A percentile compares a stretch with the other conserved stretches of the same genome.
Evolutionary conservation across 2,113 vertebrate species (phyloP).

Genomic region (Tenebrosternarchus preto): DNA sequence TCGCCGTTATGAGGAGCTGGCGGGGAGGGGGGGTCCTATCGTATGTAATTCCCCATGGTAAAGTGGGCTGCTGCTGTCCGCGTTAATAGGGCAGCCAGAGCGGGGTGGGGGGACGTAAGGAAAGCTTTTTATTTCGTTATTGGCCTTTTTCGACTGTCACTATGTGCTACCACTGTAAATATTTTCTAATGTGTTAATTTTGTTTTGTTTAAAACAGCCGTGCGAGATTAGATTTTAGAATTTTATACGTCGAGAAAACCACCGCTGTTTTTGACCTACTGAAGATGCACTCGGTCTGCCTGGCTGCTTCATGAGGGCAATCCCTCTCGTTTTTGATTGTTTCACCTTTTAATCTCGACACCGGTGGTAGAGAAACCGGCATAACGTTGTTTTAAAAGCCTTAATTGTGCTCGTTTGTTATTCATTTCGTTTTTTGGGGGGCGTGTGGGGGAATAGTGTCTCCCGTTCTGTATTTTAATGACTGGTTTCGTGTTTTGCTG

Average conservation of each 20-base stretch:
- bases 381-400: slow-evolving; percentile 14
- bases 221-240: not conserved
- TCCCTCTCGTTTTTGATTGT: slow-evolving; percentile 45
- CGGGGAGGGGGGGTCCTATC: slow-evolving; percentile 36
- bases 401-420: slow-evolving; percentile 26
- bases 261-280: slow-evolving; percentile 32
- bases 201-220: not conserved
- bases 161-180: slow-evolving; percentile 19
- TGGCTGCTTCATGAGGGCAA: slow-evolving; percentile 22
- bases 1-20: slow-evolving; percentile 28
- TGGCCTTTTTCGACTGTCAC: slow-evolving; percentile 30
- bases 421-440: slow-evolving; percentile 61
- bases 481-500: slow-evolving; percentile 80
- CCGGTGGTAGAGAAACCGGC: not conserved
- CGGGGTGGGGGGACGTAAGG: slow-evolving; percentile 39
- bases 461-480: slow-evolving; percentile 74
- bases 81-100: slow-evolving; percentile 37
- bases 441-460: slow-evolving; percentile 70
- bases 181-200: not conserved
- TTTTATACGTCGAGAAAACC: not conserved
- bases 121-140: slow-evolving; percentile 34
- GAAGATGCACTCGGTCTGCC: slow-evolving; percentile 55
- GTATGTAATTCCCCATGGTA: slow-evolving; percentile 21
- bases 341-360: slow-evolving; percentile 42
- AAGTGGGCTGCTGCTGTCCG: slow-evolving; percentile 44